A percentile compares a stretch with the other conserved stretches of the same genome.
These are phyloP conservation scores for Eurytoma adleriae DNA, from an alignment of 2,888 invertebrate species.

Conservation along the genomic window DNA sequence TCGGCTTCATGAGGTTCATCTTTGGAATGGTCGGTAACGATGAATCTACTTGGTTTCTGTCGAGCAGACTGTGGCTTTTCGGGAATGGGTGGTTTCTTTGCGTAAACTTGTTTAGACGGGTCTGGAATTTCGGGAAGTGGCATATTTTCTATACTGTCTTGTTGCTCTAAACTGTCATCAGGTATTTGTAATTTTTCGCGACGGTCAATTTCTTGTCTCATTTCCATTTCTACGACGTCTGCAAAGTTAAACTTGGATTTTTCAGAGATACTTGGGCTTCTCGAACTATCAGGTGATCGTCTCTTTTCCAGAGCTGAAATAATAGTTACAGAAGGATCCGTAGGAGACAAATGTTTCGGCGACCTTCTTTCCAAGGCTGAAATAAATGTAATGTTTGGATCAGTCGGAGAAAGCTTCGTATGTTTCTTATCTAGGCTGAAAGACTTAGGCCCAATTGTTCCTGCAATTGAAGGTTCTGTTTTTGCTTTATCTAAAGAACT, in stretches of 20 bases:
- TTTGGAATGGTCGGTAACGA: slow-evolving; percentile 55
- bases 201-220: slow-evolving; percentile 69
- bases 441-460: slow-evolving; percentile 63
- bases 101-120: slow-evolving; percentile 32
- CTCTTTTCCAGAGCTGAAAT: slow-evolving; percentile 69
- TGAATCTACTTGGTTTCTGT: slow-evolving; percentile 47
- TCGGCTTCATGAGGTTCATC: slow-evolving; percentile 55
- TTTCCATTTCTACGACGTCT: slow-evolving; percentile 70
- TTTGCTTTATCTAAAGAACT: slow-evolving; percentile 67
- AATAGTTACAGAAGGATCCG: slow-evolving; percentile 69
- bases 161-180: slow-evolving; percentile 70
- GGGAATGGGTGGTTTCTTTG: slow-evolving; percentile 59
- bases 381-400: slow-evolving; percentile 68
- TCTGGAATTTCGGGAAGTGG: slow-evolving; percentile 72
- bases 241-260: slow-evolving; percentile 67
- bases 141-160: slow-evolving; percentile 74
- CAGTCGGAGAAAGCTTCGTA: slow-evolving; percentile 65
- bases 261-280: slow-evolving; percentile 60
- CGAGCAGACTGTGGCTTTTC: slow-evolving; percentile 52
- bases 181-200: slow-evolving; percentile 66
- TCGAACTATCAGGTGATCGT: slow-evolving; percentile 64
- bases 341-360: slow-evolving; percentile 65
- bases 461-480: slow-evolving; percentile 59
- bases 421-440: slow-evolving; percentile 68
- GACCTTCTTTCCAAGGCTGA: slow-evolving; percentile 68